Evolutionary conservation across 1,140 invertebrate genomes (phyloP).

Genomic region (Geopemphigus sp.): DNA sequence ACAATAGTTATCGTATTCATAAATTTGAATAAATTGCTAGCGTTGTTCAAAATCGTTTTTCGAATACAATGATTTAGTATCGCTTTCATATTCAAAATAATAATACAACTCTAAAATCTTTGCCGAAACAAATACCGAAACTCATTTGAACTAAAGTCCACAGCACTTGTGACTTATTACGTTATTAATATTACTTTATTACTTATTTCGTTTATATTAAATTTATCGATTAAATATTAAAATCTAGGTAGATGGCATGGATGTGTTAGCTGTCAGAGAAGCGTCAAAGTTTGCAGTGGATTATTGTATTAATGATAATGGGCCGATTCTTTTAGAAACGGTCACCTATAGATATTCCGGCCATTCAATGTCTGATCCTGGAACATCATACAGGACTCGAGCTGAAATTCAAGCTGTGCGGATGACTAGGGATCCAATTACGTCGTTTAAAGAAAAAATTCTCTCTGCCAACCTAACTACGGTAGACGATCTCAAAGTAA

Average conservation of each 20-base stretch:
- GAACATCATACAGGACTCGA: conserved; percentile 73
- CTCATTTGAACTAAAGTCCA: no score
- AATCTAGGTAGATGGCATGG: conserved; percentile 92
- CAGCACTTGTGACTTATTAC: no score
- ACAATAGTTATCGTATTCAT: no score
- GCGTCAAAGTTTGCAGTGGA: conserved; percentile 80
- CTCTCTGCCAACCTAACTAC: conserved; percentile 66
- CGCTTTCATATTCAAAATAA: no score
- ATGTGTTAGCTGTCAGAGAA: conserved; percentile 87
- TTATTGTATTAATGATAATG: conserved; percentile 77
- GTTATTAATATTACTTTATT: no score
- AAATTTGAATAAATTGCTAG: no score
- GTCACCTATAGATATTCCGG: conserved; percentile 79
- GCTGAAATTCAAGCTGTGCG: conserved; percentile 90
- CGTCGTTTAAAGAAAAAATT: conserved; percentile 78
- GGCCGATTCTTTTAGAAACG: conserved; percentile 86
- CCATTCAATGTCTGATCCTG: conserved; percentile 80
- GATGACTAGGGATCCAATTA: conserved; percentile 84
- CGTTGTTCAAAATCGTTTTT: no score
- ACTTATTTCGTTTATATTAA: no score
- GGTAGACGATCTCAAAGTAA: conserved; percentile 76
- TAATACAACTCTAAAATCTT: no score
- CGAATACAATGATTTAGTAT: no score
- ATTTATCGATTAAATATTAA: not conserved
- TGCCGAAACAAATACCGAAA: no score